Evolutionary conservation across 2,113 vertebrate genomes (phyloP), one percentile per base, ranked within the genome.

Genomic region (Macroglossus sobrinus): DNA sequence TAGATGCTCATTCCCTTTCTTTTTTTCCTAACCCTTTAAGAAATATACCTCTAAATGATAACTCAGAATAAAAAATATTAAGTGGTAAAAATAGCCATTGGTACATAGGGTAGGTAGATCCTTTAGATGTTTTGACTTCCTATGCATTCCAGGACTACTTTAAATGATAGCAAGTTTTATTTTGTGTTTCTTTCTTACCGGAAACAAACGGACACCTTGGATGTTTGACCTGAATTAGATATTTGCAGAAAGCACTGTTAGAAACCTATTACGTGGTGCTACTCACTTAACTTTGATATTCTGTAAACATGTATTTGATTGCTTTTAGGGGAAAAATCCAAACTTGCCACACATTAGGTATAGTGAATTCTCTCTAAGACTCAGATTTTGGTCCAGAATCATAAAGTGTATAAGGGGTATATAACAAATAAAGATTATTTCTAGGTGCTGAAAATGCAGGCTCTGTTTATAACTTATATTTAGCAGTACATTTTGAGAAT

Each of bases 111-210:
- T 68, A 87, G 45, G 40, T 24, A 26, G 74, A 84, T 68, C 19
- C 78, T 90, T 95, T 93, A 92, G 92, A 91, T 85, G 80, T 72
- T 21, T 64, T 63, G 69, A 92, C 40, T 84, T 79, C 28, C 63
- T 86, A 3, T 74, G 38, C 5, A 59, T 1, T 28, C 40, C 78
- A 38, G 35, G 33, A 63, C 66, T 86, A 22, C 47, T 94, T 84
- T 84, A 92, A 96, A 74, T 95, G 78, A 74, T 61, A 94, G 82
- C 47, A 78, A 92, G 40, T 92, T 95, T 92, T 94, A 91, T 94
- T 94, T 80, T 81, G 59, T 84, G 33, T 91, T 91, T 68, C 74
- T 94, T 89, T 93, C 87, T 95, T 90, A 87, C 63, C 35, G 63
- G 82, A 88, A 93, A 50, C 47, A 50, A 50, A 92, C 90, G 61